phyloP scores from a whole-genome alignment of 1,140 invertebrate species.

The Drosophila ohnishii region DNA sequence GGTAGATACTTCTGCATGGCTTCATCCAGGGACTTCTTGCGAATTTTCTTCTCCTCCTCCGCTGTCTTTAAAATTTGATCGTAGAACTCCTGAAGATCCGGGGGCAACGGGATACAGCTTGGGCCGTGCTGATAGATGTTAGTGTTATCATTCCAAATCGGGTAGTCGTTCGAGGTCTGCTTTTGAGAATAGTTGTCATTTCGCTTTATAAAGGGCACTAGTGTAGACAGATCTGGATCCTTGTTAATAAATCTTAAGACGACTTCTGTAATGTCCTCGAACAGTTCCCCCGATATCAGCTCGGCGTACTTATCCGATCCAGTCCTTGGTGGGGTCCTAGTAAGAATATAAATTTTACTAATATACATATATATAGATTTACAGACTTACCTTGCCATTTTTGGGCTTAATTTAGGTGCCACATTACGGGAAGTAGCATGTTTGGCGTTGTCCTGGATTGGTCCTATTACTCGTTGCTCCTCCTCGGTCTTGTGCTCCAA shows the following conservation, averaged over 20 bases:
- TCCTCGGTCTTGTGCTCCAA: not conserved
- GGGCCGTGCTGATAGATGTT: conserved; percentile 24
- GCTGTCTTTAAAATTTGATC: conserved; percentile 52
- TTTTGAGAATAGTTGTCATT: conserved; percentile 25
- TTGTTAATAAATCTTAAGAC: conserved; percentile 49
- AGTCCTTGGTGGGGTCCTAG: not conserved
- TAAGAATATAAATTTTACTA: not conserved
- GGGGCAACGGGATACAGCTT: conserved; percentile 56
- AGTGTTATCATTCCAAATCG: conserved; percentile 39
- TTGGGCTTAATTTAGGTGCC: not conserved
- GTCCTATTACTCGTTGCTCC: not conserved
- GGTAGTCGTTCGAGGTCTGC: conserved; percentile 41
- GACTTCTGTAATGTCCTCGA: conserved; percentile 37
- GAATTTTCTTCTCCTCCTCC: conserved; percentile 48
- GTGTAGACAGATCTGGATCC: conserved; percentile 42
- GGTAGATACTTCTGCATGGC: not conserved
- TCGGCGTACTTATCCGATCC: conserved; percentile 15
- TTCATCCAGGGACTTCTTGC: conserved; percentile 32
- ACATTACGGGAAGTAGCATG: not conserved
- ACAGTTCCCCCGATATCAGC: conserved; percentile 40
- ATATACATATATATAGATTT: not conserved
- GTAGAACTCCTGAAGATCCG: conserved; percentile 69
- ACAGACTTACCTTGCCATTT: not conserved
- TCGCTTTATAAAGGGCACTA: conserved; percentile 32
- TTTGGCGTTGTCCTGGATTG: too few species aligned